A percentile compares a stretch with the other conserved stretches of the same genome.
These are phyloP conservation scores for Syngnathoides biaculeatus DNA, from an alignment of 2,113 vertebrate genomes.

Conservation along the genomic window DNA sequence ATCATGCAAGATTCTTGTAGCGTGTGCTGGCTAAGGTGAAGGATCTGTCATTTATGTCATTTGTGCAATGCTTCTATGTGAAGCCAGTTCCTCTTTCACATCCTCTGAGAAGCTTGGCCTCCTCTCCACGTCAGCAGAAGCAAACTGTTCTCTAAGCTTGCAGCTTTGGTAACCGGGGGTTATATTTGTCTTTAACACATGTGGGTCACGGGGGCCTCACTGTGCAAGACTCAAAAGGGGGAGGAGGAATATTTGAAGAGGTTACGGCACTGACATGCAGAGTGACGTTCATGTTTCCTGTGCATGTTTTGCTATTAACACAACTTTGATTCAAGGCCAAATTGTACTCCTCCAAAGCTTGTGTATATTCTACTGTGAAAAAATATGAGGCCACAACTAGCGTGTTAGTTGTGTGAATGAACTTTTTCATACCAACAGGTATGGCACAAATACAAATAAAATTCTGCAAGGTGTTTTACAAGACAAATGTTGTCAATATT, in stretches of 20 bases:
- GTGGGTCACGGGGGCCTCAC: slow-evolving; percentile 44
- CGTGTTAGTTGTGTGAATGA: background rate
- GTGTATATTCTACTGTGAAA: too few species aligned
- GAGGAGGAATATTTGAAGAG: slow-evolving; percentile 54
- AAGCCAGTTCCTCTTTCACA: slow-evolving; percentile 54
- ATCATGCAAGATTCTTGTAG: slow-evolving; percentile 8
- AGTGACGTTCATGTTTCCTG: slow-evolving; percentile 40
- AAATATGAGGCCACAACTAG: background rate
- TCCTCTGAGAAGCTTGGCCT: slow-evolving; percentile 37
- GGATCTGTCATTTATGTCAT: background rate
- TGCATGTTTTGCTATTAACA: slow-evolving; percentile 8
- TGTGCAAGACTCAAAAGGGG: slow-evolving; percentile 23
- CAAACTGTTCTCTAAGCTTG: slow-evolving; percentile 31
- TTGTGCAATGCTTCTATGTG: slow-evolving; percentile 24
- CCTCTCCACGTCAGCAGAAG: slow-evolving; percentile 41
- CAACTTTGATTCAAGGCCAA: background rate
- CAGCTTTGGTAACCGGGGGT: slow-evolving; percentile 39
- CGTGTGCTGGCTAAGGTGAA: slow-evolving; percentile 9
- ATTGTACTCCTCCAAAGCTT: background rate
- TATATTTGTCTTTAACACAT: slow-evolving; percentile 69
- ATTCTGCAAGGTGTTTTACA: background rate
- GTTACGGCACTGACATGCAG: slow-evolving; percentile 39
- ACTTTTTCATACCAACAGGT: background rate
- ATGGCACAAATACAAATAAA: background rate
- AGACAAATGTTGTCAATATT: background rate